Evolutionary conservation across 1,140 invertebrate species (phyloP).

Genomic region (Mycetomoellerius zeteki): DNA sequence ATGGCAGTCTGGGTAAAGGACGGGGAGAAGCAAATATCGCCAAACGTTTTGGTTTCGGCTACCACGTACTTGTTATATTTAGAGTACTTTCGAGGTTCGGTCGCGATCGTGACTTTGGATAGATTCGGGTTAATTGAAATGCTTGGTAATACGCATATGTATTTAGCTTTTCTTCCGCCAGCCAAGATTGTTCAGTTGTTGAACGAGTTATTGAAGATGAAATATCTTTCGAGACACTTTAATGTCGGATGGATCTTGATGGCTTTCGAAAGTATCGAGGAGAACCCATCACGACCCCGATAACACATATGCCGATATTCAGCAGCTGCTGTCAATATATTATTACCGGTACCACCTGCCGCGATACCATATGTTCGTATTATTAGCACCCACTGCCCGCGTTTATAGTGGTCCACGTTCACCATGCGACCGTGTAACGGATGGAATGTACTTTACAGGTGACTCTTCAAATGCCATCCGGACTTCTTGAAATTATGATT

Average conservation of each 20-base stretch:
- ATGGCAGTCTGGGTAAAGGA: conserved; percentile 45
- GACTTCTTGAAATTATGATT: neutral
- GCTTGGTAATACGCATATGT: neutral
- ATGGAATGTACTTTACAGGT: conserved; percentile 46
- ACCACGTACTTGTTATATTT: conserved; percentile 38
- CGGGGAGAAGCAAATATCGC: conserved; percentile 45
- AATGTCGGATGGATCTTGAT: neutral
- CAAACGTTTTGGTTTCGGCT: conserved; percentile 22
- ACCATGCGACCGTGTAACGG: conserved; percentile 8
- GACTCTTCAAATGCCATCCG: neutral
- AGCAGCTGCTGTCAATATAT: conserved; percentile 63
- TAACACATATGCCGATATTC: conserved; percentile 62
- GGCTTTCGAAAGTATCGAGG: conserved; percentile 34
- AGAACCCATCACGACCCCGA: conserved; percentile 52
- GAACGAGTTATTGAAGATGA: neutral
- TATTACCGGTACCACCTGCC: conserved; percentile 68
- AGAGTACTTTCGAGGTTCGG: conserved; percentile 31
- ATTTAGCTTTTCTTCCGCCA: neutral
- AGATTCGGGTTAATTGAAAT: neutral
- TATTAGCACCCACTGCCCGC: conserved; percentile 65
- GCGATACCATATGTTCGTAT: conserved; percentile 69
- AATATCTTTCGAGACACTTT: neutral
- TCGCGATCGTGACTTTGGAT: conserved; percentile 45
- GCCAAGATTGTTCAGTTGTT: neutral
- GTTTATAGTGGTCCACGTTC: conserved; percentile 34